These are phyloP conservation scores for Eugnorisma glareosa DNA, from an alignment of 2,888 invertebrate genomes.

Conservation along the genomic window DNA sequence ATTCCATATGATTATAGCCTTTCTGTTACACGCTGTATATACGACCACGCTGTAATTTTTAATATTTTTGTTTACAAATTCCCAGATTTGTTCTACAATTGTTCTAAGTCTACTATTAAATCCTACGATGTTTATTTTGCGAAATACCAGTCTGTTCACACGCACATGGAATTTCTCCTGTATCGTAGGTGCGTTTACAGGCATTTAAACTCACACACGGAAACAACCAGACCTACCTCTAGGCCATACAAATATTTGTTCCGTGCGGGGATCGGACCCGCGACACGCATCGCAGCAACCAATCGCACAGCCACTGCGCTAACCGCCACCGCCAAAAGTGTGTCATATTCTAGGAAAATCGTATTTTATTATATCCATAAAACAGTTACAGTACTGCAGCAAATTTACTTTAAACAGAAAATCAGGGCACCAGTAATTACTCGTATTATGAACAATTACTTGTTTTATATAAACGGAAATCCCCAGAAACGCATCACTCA, in stretches of 20 bases:
- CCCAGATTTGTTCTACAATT: too few relatives aligned
- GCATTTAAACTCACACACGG: background rate
- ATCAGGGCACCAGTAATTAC: background rate
- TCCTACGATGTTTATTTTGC: too few relatives aligned
- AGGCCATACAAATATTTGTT: background rate
- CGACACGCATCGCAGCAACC: background rate
- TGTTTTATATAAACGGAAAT: constrained; percentile 14
- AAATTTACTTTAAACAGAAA: background rate
- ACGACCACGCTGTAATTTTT: too few relatives aligned
- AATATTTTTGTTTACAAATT: too few relatives aligned
- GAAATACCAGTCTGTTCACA: too few relatives aligned
- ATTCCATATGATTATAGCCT: too few relatives aligned
- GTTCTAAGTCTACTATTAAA: too few relatives aligned
- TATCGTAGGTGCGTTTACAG: background rate
- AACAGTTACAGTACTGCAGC: background rate
- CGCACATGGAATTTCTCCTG: background rate
- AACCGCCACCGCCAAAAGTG: background rate
- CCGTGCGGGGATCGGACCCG: background rate
- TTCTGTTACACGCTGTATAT: too few relatives aligned
- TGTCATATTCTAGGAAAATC: background rate
- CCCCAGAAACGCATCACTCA: background rate
- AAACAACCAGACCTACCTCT: background rate
- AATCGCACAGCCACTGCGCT: background rate
- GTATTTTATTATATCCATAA: background rate
- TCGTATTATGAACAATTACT: background rate